Conservation (phyloP, 2,113 vertebrate species). For the Nestor notabilis region DNA sequence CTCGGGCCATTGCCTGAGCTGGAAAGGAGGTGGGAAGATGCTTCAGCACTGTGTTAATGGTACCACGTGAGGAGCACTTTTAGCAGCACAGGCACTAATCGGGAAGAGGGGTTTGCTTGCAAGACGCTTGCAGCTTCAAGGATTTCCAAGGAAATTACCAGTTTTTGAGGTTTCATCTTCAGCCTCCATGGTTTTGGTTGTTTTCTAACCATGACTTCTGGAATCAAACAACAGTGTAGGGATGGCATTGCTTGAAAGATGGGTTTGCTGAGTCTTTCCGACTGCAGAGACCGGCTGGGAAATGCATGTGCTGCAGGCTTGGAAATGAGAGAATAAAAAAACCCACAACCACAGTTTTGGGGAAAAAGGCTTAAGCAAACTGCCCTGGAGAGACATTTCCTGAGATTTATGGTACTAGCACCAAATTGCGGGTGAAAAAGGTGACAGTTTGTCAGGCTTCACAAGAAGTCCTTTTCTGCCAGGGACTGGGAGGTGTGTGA, state of each 20-base stretch:
- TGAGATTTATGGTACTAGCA: not conserved
- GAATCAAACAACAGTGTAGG: rapidly evolving
- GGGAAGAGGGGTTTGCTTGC: not conserved
- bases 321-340: not conserved
- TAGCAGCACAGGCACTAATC: not conserved
- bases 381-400: not conserved
- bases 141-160: not conserved
- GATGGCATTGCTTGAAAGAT: rapidly evolving
- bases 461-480: not conserved
- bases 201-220: not conserved
- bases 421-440: not conserved
- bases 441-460: not conserved
- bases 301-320: not conserved
- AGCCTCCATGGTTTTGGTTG: not conserved
- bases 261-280: not conserved
- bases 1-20: slow-evolving; percentile 48
- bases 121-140: not conserved
- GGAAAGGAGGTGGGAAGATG: not conserved
- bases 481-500: not conserved
- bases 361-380: not conserved
- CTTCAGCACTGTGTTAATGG: not conserved
- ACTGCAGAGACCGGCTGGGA: not conserved
- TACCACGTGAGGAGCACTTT: not conserved
- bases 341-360: rapidly evolving
- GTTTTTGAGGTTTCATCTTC: not conserved